A percentile compares a stretch with the other conserved stretches of the same genome.
These are phyloP conservation scores for Macrobrachium nipponense DNA, from an alignment of 1,140 invertebrate species.

Conservation along the genomic window DNA sequence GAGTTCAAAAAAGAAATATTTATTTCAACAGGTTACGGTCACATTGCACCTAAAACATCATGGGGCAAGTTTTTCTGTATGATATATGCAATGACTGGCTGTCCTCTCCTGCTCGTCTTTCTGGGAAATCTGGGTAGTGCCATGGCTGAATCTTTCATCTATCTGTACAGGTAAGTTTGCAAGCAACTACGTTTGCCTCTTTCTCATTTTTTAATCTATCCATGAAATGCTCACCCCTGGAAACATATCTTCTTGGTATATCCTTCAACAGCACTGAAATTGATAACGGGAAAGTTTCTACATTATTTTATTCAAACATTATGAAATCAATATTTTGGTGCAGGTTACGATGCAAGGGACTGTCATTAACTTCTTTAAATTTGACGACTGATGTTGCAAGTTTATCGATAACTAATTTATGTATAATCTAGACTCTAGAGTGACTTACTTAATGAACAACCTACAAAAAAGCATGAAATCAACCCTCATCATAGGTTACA, in stretches of 20 bases:
- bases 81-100: conserved; percentile 67
- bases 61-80: conserved; percentile 66
- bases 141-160: conserved; percentile 65
- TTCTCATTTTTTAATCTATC: neutral
- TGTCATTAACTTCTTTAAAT: no score
- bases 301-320: no score
- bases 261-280: no score
- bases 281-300: no score
- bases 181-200: neutral
- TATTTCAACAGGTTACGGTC: conserved; percentile 67
- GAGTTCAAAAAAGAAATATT: neutral
- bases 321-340: no score
- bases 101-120: conserved; percentile 66
- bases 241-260: neutral
- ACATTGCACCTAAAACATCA: conserved; percentile 66
- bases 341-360: no score
- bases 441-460: no score
- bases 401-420: no score
- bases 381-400: no score
- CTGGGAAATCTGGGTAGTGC: conserved; percentile 66
- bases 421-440: no score
- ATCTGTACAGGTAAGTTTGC: conserved; percentile 60
- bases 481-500: no score
- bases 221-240: neutral
- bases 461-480: no score